phyloP scores from a whole-genome alignment of 2,113 vertebrate species.

The Sinosuthora webbiana region DNA sequence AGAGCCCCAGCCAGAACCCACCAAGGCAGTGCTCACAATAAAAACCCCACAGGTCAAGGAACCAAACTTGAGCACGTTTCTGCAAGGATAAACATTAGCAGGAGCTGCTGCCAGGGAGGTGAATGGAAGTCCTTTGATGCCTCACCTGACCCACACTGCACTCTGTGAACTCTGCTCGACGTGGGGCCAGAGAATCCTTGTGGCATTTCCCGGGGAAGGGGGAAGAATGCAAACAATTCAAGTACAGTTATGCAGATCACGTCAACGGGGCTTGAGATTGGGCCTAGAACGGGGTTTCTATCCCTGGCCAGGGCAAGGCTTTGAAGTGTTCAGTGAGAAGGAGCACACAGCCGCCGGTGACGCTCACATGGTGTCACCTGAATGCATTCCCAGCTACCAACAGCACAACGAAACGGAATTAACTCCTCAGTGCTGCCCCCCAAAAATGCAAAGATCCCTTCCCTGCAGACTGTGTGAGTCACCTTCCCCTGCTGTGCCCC shows the following conservation, averaged over 20 bases:
- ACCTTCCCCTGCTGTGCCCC: not conserved
- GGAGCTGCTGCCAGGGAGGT: not conserved
- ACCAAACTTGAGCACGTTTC: rapidly evolving
- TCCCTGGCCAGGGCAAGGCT: not conserved
- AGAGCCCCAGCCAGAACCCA: not conserved
- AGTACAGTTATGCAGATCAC: not conserved
- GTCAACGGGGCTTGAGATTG: not conserved
- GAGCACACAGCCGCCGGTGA: not conserved
- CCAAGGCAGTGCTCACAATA: rapidly evolving
- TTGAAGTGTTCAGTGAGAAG: not conserved
- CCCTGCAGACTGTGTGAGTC: not conserved
- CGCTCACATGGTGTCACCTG: rapidly evolving
- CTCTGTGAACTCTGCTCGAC: not conserved
- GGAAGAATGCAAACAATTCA: not conserved
- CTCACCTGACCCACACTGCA: not conserved
- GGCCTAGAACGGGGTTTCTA: not conserved
- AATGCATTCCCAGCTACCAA: not conserved
- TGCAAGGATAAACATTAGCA: not conserved
- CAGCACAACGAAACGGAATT: not conserved
- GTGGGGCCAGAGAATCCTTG: not conserved
- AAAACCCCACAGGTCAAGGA: not conserved
- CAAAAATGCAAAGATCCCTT: not conserved
- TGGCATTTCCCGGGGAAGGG: not conserved
- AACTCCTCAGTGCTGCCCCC: not conserved
- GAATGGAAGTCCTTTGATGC: not conserved